Evolutionary conservation across 2,888 invertebrate species (phyloP).

Genomic region (Kryphioiulus occultus): DNA sequence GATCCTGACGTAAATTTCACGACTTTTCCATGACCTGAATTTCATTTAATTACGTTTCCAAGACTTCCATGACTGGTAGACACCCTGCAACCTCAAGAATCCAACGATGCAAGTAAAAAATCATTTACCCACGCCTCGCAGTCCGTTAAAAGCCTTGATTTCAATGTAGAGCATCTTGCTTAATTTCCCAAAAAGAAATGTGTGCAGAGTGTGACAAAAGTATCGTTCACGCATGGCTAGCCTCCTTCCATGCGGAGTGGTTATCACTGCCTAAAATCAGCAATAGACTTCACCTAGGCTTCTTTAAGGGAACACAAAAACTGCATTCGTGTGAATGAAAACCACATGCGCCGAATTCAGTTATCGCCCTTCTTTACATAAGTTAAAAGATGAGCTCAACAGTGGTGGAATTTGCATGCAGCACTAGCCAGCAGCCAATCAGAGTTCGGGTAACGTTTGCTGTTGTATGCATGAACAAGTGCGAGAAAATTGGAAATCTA

Average conservation of each 20-base stretch:
- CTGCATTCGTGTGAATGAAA: not conserved
- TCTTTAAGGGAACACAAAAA: not conserved
- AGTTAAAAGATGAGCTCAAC: not conserved
- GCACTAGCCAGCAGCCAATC: not conserved
- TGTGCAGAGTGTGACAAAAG: not conserved
- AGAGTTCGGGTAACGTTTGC: not conserved
- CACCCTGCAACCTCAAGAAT: no score
- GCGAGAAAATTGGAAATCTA: conserved; percentile 44
- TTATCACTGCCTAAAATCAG: not conserved
- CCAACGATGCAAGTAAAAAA: no score
- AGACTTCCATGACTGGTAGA: no score
- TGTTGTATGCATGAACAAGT: conserved; percentile 13
- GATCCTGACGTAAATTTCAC: no score
- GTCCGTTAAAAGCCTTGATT: not conserved
- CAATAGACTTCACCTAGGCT: not conserved
- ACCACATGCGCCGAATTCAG: not conserved
- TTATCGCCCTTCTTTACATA: not conserved
- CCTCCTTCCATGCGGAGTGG: not conserved
- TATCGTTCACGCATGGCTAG: not conserved
- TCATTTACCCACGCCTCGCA: no score
- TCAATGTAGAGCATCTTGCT: not conserved
- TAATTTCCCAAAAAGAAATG: not conserved
- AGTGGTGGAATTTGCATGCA: not conserved
- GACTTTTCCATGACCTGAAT: no score
- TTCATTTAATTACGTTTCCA: no score